phyloP scores from a whole-genome alignment of 1,140 invertebrate species.

The Drosophila nannoptera region DNA sequence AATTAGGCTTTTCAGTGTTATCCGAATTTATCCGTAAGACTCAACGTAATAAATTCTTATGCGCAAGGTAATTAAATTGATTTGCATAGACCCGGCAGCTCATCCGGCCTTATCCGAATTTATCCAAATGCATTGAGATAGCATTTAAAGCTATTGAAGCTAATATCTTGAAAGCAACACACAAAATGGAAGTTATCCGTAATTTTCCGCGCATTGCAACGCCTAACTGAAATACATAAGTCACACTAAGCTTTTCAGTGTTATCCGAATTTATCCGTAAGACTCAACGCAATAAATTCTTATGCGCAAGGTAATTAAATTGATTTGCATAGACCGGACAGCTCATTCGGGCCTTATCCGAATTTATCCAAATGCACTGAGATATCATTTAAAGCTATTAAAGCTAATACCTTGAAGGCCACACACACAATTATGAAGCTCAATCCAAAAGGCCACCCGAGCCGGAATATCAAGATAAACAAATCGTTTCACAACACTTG shows the following conservation, averaged over 20 bases:
- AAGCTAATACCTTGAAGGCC: no score
- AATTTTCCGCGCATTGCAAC: no score
- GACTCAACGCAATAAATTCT: background rate
- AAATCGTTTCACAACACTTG: slow-evolving; percentile 19
- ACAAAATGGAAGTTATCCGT: background rate
- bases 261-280: background rate
- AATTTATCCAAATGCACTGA: background rate
- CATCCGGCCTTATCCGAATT: background rate
- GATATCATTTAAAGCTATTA: no score
- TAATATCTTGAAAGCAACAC: no score
- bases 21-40: background rate
- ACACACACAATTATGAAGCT: background rate
- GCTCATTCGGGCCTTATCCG: background rate
- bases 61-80: no score
- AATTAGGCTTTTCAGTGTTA: background rate
- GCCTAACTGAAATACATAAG: background rate
- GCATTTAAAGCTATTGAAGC: no score
- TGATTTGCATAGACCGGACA: no score
- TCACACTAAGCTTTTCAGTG: background rate
- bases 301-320: no score
- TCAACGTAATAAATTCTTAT: background rate
- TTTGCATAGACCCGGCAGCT: no score
- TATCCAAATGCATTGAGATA: slow-evolving; percentile 1
- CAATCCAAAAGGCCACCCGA: background rate
- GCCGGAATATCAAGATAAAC: slow-evolving; percentile 3